Evolutionary conservation across 2,797 vertebrate species (phyloP), one percentile per base, ranked within the genome.

Genomic region (Kryptopterus vitreolus): DNA sequence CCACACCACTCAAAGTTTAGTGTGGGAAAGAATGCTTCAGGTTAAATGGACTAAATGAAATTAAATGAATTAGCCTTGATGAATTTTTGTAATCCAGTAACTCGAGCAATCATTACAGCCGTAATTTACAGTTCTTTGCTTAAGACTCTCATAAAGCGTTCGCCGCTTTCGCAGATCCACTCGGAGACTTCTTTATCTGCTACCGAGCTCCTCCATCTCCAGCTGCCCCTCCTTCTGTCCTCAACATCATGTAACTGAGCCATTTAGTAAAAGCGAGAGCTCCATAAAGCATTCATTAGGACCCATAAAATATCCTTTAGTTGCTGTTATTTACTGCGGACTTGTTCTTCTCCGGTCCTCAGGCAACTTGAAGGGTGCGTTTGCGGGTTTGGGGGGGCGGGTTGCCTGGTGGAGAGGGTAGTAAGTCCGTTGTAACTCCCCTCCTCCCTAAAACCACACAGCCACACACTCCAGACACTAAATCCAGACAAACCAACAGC

Each of bases 251-350:
- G 83, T 83, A 80, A 82, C 70, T 65, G 61, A 52, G 69, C 59
- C 77, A 55, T 84, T 83, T 82, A 84, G 74, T 68, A 74, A 85
- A 84, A 87, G 81, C 12, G 79, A 86, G 73, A 85, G 84, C 81
- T 83, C 82, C 82, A 81, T 87, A 87, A 90, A 90, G 83, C 83
- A 82, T 87, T 90, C 83, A 87, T 88, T 87, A 87, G 80, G 26
- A n/a, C 74, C 70, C 80, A 81, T 88, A 88, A 88, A 88, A 71
- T 52, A 77, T 70, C 78, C 79, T 79, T 86, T 84, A 83, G 80
- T 81, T 81, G 79, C 53, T 78, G 78, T 88, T 83, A 84, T 87
- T 88, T 87, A 86, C 83, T 85, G 83, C 82, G 29, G 55, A 77
- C 68, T 61, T 33, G 65, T 77, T 81, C 74, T 74, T 77, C 70